Percentiles rank a stretch among this genome's conserved stretches.
These are phyloP conservation scores for Myotis lucifugus DNA, from an alignment of 2,113 vertebrate genomes.

Conservation along the genomic window DNA sequence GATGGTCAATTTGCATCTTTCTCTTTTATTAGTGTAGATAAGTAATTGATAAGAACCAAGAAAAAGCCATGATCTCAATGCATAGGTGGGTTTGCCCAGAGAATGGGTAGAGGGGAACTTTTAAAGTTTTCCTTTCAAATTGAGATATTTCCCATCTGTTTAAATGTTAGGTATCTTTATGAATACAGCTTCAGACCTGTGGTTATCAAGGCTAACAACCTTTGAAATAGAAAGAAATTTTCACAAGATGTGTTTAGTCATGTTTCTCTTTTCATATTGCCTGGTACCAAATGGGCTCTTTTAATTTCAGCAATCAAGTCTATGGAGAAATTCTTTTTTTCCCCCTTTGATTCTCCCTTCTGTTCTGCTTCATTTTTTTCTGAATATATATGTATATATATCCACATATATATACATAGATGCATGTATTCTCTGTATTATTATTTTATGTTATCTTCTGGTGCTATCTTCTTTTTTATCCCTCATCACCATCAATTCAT, in stretches of 20 bases:
- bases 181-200: background rate
- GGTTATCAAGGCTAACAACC: background rate
- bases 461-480: background rate
- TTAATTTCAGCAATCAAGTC: slow-evolving; percentile 8
- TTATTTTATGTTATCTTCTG: background rate
- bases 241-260: slow-evolving; percentile 10
- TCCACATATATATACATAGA: background rate
- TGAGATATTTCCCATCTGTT: background rate
- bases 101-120: background rate
- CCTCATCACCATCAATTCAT: background rate
- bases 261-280: slow-evolving; percentile 33
- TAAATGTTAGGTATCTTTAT: slow-evolving; percentile 12
- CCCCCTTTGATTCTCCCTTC: background rate
- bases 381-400: background rate
- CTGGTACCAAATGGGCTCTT: background rate
- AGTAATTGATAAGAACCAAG: background rate
- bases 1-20: too few species aligned
- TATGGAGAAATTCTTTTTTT: slow-evolving; percentile 36
- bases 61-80: background rate
- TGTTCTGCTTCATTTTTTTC: slow-evolving; percentile 47
- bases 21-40: background rate
- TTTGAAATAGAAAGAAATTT: slow-evolving; percentile 33
- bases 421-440: background rate
- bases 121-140: background rate
- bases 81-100: background rate